phyloP scores from a whole-genome alignment of 2,113 vertebrate species.

The Hypanus sabinus region DNA sequence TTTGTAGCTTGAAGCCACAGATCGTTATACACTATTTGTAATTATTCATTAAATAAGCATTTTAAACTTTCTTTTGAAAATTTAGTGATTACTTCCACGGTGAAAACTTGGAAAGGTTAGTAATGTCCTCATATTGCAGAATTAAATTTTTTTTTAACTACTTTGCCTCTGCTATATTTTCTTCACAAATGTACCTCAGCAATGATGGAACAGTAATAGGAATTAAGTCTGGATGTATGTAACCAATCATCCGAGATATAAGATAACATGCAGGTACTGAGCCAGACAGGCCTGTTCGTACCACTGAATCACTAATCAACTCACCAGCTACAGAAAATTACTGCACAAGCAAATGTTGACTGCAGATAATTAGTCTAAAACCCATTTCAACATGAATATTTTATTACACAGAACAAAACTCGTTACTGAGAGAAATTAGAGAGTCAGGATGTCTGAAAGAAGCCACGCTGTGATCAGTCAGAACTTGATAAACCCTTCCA shows the following conservation, averaged over 20 bases:
- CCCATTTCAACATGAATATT: constrained; percentile 68
- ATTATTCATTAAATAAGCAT: constrained; percentile 2
- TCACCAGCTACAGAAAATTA: constrained; percentile 56
- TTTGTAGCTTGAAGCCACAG: background rate
- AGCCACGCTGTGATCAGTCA: constrained; percentile 53
- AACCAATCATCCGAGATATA: constrained; percentile 46
- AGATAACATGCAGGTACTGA: constrained; percentile 43
- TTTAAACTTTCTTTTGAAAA: background rate
- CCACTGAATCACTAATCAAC: constrained; percentile 59
- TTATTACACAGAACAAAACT: constrained; percentile 61
- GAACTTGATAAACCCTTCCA: constrained; percentile 47
- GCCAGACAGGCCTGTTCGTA: constrained; percentile 62
- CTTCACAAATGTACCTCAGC: constrained; percentile 44
- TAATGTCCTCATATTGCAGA: background rate
- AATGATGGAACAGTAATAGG: constrained; percentile 40
- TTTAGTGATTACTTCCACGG: background rate
- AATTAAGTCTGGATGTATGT: constrained; percentile 47
- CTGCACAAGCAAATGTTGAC: constrained; percentile 52
- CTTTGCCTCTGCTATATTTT: constrained; percentile 20
- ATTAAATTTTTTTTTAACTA: background rate
- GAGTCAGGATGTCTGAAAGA: constrained; percentile 47
- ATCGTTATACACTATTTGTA: background rate
- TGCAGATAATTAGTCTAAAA: constrained; percentile 66
- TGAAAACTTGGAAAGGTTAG: background rate
- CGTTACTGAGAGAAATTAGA: constrained; percentile 61